Evolutionary conservation across 2,888 invertebrate species (phyloP).

Genomic region (Drosophila colorata): DNA sequence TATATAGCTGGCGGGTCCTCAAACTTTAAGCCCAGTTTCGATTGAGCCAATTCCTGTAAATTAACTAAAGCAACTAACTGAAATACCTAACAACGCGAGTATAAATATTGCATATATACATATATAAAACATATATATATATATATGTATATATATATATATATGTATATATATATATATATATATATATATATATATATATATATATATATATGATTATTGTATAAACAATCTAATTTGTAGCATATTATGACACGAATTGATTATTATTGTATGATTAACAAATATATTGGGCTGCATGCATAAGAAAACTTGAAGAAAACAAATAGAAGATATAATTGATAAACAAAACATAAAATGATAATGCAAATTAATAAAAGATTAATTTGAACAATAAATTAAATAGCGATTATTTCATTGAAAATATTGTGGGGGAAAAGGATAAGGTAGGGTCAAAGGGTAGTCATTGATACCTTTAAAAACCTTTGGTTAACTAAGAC

Average conservation of each 20-base stretch:
- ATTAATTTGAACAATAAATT: slow-evolving; percentile 65
- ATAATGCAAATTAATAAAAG: slow-evolving; percentile 69
- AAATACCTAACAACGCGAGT: slow-evolving; percentile 16
- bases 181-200: slow-evolving; percentile 38
- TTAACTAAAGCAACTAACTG: slow-evolving; percentile 42
- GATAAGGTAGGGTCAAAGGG: no score
- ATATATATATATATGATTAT: slow-evolving; percentile 33
- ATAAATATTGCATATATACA: slow-evolving; percentile 35
- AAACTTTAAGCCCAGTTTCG: slow-evolving; percentile 8
- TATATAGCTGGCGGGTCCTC: slow-evolving; percentile 17
- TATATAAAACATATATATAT: slow-evolving; percentile 37
- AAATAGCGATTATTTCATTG: neutral
- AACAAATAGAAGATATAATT: slow-evolving; percentile 19
- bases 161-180: slow-evolving; percentile 30
- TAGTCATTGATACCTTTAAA: no score
- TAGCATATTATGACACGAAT: slow-evolving; percentile 52
- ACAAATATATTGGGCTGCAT: slow-evolving; percentile 61
- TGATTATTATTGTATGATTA: slow-evolving; percentile 30
- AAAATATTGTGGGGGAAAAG: neutral
- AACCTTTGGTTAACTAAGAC: no score
- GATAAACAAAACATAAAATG: slow-evolving; percentile 39
- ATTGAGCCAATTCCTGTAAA: slow-evolving; percentile 45
- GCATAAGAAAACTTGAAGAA: slow-evolving; percentile 42
- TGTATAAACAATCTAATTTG: slow-evolving; percentile 51
- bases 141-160: slow-evolving; percentile 34